These are phyloP conservation scores for Dichetophora obliterata DNA, from an alignment of 2,888 invertebrate species.

Conservation along the genomic window DNA sequence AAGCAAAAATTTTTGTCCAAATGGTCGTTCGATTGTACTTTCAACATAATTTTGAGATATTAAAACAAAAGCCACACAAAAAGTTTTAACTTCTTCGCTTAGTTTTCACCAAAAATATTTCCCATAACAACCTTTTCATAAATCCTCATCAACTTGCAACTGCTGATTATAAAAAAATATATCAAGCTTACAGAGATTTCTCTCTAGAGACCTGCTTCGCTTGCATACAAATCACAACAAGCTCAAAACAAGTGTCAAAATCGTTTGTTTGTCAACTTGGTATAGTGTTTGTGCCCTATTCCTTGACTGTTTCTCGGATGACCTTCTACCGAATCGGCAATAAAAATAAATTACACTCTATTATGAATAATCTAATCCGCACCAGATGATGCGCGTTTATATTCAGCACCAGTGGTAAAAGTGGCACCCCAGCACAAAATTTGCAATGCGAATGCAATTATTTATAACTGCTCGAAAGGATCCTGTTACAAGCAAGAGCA, in stretches of 20 bases:
- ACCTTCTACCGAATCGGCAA: conserved; percentile 24
- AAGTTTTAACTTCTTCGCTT: too few species aligned
- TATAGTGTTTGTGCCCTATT: background rate
- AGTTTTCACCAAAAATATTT: too few species aligned
- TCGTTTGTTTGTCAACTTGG: background rate
- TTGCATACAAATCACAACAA: conserved; percentile 4
- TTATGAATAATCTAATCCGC: conserved; percentile 69
- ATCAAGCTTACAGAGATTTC: conserved; percentile 5
- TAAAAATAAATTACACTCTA: conserved; percentile 67
- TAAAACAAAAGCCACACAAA: too few species aligned
- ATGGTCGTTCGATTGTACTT: too few species aligned
- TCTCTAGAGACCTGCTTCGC: conserved; percentile 12
- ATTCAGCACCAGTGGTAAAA: background rate
- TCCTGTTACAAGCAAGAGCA: conserved; percentile 40
- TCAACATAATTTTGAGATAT: too few species aligned
- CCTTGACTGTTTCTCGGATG: background rate
- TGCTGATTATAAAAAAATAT: conserved; percentile 14
- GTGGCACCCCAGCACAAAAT: conserved; percentile 17
- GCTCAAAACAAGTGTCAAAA: background rate
- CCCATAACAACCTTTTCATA: too few species aligned
- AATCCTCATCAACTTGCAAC: background rate
- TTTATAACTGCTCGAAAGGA: conserved; percentile 29
- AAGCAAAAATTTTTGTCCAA: too few species aligned
- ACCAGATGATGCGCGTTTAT: conserved; percentile 61
- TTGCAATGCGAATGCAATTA: conserved; percentile 34